Evolutionary conservation across 2,113 vertebrate species (phyloP).

Genomic region (Pipa parva): DNA sequence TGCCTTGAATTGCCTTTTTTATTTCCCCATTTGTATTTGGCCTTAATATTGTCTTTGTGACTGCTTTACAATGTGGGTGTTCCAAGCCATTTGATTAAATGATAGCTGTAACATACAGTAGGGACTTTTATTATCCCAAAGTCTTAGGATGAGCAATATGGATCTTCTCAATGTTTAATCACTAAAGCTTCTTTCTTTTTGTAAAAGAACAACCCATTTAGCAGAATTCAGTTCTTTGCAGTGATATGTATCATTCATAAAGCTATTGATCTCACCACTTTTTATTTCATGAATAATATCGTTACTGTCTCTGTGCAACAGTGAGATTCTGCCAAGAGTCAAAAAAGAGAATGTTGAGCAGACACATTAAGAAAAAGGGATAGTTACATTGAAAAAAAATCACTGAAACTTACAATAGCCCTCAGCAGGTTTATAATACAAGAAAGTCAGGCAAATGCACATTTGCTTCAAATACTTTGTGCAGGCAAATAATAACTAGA

Average conservation of each 20-base stretch:
- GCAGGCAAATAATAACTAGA: constrained; percentile 50
- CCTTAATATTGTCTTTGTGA: too few species aligned
- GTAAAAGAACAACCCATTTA: too few species aligned
- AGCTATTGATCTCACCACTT: constrained; percentile 58
- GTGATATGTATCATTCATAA: background rate
- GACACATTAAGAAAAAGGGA: constrained; percentile 50
- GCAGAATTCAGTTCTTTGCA: constrained; percentile 10
- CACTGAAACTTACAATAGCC: constrained; percentile 44
- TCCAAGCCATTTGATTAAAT: too few species aligned
- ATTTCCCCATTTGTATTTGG: constrained; percentile 52
- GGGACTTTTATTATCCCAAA: too few species aligned
- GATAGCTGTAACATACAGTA: too few species aligned
- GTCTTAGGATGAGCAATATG: background rate
- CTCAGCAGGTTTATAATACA: constrained; percentile 50
- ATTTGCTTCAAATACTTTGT: constrained; percentile 36
- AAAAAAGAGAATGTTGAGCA: constrained; percentile 58
- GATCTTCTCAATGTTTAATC: background rate
- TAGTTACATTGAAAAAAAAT: constrained; percentile 50
- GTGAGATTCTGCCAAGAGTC: constrained; percentile 63
- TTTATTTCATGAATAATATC: constrained; percentile 59
- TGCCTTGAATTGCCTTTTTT: too few species aligned
- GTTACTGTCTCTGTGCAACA: constrained; percentile 53
- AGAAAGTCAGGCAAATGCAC: constrained; percentile 42
- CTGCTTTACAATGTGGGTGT: too few species aligned
- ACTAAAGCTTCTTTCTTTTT: too few species aligned